phyloP scores from a whole-genome alignment of 2,888 invertebrate genomes.

The Bimastos eiseni region DNA sequence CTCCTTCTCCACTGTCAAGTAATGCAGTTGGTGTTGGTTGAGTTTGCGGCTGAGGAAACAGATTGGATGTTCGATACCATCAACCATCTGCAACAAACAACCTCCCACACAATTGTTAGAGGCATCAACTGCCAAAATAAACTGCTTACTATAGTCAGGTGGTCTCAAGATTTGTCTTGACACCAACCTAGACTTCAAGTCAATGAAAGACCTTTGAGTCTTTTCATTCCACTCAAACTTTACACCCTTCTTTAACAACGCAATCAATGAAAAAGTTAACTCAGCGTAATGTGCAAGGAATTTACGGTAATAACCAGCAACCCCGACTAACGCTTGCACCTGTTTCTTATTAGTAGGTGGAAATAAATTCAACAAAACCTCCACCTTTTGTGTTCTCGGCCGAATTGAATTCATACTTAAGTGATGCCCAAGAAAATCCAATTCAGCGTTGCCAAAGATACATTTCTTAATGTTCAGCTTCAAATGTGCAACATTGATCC shows the following conservation, averaged over 20 bases:
- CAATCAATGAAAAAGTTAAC: background rate
- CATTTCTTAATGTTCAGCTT: background rate
- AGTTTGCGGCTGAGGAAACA: background rate
- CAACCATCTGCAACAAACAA: background rate
- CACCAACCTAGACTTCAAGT: background rate
- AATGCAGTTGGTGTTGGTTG: background rate
- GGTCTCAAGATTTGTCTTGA: background rate
- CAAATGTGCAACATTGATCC: background rate
- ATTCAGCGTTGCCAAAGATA: background rate
- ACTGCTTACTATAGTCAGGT: background rate
- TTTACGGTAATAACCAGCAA: background rate
- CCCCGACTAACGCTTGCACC: background rate
- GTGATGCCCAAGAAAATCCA: background rate
- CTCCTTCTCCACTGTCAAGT: background rate
- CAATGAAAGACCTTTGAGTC: background rate
- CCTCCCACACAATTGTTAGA: background rate
- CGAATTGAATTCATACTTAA: background rate
- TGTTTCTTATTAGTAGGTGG: background rate
- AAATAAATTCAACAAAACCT: background rate
- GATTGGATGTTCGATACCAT: background rate
- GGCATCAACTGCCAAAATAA: background rate
- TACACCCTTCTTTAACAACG: background rate
- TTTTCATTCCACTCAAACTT: background rate
- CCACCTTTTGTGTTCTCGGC: background rate
- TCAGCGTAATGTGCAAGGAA: background rate